Base-by-base conservation (phyloP, 64 coral and sea anemone genomes). In the Actinia equina region DNA sequence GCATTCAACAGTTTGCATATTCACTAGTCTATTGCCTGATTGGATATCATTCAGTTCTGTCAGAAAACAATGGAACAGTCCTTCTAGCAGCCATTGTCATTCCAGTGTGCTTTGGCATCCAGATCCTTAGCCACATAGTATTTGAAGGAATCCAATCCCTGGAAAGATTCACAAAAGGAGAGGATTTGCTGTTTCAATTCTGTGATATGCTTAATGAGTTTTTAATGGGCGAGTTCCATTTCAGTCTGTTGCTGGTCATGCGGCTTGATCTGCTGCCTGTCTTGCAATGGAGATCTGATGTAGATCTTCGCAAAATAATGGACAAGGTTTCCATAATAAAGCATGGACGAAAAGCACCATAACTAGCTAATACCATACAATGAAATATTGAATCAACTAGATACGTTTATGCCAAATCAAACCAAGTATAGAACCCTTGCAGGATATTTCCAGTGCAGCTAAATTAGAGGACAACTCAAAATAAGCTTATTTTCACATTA, bases 231-330 rank as follows among this genome's bases (percentile, higher is more conserved):
- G 89, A 86, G 17, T 97, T 88, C 62, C 94, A 97, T 70, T 97
- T 93, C 83, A 93, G 88, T 51, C 70, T 97, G 64, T 82, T 93
- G 20, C n/a, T 97, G 11, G 57, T 97, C 9, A 83, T 97, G 85
- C 90, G 94, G 43, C 52, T 90, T 43, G 94, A 91, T 49, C 83
- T 90, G 42, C 25, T 97, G 59, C 94, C 94, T 25, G 92, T 97
- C 22, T 87, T 97, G 51, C 84, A 89, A 63, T 97, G 94, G 94
- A 89, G 94, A 17, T 97, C 94, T 23, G 94, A 97, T 93, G 94
- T 89, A 6, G 91, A 89, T 65, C 89, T 97, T 77, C 87, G 89
- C 19, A 97, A 97, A 87, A 67, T 84, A 42, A 86, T 97, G 59
- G 89, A 92, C 45, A 80, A 53, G 45, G 70, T 89, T 58, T 82